Conservation (phyloP, 2,113 vertebrate species). For the Cynocephalus volans region DNA sequence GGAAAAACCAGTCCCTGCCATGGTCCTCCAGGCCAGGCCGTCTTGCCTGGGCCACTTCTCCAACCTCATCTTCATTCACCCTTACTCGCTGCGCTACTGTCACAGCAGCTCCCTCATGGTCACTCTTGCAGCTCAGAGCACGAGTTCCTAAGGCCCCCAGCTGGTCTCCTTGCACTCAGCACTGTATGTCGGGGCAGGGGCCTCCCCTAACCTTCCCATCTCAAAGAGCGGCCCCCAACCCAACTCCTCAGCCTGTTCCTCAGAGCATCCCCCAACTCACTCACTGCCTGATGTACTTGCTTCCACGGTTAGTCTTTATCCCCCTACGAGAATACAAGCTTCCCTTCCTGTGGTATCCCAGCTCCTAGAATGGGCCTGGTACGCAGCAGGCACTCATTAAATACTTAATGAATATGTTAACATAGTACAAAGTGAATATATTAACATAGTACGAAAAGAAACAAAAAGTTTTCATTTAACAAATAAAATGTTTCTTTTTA, state of each 20-base stretch:
- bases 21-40: no score
- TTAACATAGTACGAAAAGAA: neutral
- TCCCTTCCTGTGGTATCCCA: neutral
- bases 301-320: neutral
- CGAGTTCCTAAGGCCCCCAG: accelerated
- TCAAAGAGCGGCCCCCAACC: neutral
- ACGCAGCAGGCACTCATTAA: neutral
- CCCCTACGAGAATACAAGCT: no score
- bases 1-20: neutral
- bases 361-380: neutral
- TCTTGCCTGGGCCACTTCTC: neutral
- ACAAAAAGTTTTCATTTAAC: neutral
- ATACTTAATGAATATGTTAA: neutral
- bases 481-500: neutral
- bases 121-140: neutral
- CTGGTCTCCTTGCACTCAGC: neutral
- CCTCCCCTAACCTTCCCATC: neutral
- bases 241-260: neutral
- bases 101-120: neutral
- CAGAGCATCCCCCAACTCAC: no score
- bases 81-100: accelerated
- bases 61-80: accelerated
- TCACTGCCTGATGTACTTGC: no score
- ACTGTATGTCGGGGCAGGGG: neutral
- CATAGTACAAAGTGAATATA: neutral